Conservation (phyloP, 2,888 invertebrate species). For the Coelopa pilipes region DNA sequence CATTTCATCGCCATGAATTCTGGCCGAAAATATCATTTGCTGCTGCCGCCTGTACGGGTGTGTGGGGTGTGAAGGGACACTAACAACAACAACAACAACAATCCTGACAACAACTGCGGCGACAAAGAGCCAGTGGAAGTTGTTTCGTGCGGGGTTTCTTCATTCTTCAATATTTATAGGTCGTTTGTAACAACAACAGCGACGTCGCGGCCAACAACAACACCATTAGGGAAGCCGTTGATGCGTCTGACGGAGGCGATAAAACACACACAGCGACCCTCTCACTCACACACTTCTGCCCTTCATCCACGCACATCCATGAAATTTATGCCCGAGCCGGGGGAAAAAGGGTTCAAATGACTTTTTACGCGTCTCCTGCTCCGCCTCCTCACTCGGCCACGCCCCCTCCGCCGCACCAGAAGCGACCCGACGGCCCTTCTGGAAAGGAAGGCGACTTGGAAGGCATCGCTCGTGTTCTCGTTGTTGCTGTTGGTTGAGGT, state of each 20-base stretch:
- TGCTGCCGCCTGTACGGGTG: neutral
- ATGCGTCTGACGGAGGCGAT: neutral
- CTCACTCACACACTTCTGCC: conserved; percentile 5
- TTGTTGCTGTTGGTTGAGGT: conserved; percentile 26
- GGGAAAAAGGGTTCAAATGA: conserved; percentile 38
- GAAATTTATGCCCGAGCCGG: conserved; percentile 37
- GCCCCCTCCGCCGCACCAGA: neutral
- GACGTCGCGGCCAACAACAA: conserved; percentile 21
- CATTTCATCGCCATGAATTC: conserved; percentile 48
- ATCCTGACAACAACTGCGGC: neutral
- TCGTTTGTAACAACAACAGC: conserved; percentile 32
- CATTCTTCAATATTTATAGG: conserved; percentile 39
- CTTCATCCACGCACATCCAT: no score
- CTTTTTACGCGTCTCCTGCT: conserved; percentile 17
- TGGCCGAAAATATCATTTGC: conserved; percentile 28
- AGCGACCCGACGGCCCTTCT: neutral
- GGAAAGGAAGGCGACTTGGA: neutral
- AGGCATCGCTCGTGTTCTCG: conserved; percentile 25
- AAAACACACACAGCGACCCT: neutral
- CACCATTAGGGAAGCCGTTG: conserved; percentile 10
- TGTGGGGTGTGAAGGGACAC: conserved; percentile 7
- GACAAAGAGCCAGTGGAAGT: conserved; percentile 10
- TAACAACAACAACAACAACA: conserved; percentile 10
- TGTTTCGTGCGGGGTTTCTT: conserved; percentile 15
- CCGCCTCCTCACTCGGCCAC: neutral